phyloP scores from a whole-genome alignment of 2,113 vertebrate species.

The Caranx melampygus region DNA sequence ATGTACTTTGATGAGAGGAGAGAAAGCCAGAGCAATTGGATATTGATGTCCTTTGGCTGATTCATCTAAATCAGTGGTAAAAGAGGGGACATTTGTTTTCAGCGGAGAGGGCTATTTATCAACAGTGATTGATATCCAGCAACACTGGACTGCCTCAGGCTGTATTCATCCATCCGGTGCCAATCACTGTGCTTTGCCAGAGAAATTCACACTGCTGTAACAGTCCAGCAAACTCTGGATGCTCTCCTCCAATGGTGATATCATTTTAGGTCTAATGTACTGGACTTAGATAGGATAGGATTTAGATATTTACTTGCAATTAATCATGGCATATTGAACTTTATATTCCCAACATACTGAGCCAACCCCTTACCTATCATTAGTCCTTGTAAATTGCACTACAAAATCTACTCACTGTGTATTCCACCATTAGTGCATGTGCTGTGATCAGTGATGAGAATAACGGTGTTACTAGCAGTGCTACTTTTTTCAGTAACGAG shows the following conservation, averaged over 20 bases:
- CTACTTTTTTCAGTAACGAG: too few species aligned
- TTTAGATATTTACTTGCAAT: background rate
- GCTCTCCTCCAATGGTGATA: background rate
- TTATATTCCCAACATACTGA: background rate
- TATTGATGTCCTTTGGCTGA: constrained; percentile 71
- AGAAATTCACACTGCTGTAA: constrained; percentile 47
- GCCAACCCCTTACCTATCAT: background rate
- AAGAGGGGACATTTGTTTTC: constrained; percentile 74
- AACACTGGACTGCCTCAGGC: constrained; percentile 69
- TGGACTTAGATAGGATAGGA: too few species aligned
- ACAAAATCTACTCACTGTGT: background rate
- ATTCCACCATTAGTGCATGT: background rate
- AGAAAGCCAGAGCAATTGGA: constrained; percentile 51
- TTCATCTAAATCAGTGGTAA: constrained; percentile 75
- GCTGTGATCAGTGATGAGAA: too few species aligned
- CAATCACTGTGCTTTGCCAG: constrained; percentile 72
- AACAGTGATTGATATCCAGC: constrained; percentile 75
- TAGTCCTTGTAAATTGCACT: background rate
- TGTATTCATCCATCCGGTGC: constrained; percentile 68
- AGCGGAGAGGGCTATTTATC: constrained; percentile 72
- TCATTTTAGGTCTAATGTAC: constrained; percentile 5
- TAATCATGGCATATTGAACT: background rate
- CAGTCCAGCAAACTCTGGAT: constrained; percentile 19
- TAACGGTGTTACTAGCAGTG: too few species aligned
- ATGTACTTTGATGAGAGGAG: constrained; percentile 69